Conservation (phyloP, 2,888 invertebrate species). For the Eupithecia subfuscata region DNA sequence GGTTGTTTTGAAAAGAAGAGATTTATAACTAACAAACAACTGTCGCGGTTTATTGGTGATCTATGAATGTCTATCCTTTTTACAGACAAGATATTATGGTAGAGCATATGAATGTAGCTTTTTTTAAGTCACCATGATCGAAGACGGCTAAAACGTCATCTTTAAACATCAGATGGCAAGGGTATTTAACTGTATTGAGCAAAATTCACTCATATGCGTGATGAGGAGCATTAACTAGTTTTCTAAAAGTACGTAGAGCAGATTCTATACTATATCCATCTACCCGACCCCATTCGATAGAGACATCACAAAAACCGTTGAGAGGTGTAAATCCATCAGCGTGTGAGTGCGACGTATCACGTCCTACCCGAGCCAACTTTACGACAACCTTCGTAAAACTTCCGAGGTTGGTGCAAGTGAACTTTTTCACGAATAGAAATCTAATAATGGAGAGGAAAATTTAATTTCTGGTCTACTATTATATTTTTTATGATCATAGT, state of each 20-base stretch:
- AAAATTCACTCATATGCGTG: background rate
- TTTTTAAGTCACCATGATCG: background rate
- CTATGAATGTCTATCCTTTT: too few species aligned
- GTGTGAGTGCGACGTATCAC: conserved; percentile 72
- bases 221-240: background rate
- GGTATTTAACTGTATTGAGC: background rate
- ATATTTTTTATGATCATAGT: too few species aligned
- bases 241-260: background rate
- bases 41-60: too few species aligned
- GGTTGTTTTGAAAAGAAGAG: background rate
- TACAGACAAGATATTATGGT: too few species aligned
- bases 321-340: conserved; percentile 71
- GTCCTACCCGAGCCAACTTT: conserved; percentile 70
- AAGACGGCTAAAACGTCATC: background rate
- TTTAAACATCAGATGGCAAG: background rate
- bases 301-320: conserved; percentile 66
- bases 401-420: conserved; percentile 47
- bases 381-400: conserved; percentile 73
- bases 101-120: background rate
- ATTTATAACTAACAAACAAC: background rate
- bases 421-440: too few species aligned
- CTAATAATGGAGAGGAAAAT: too few species aligned
- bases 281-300: conserved; percentile 45
- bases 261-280: background rate
- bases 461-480: too few species aligned